A percentile compares a stretch with the other conserved stretches of the same genome.
phyloP scores from a whole-genome alignment of 2,797 vertebrate genomes.

The Intellagama lesueurii region DNA sequence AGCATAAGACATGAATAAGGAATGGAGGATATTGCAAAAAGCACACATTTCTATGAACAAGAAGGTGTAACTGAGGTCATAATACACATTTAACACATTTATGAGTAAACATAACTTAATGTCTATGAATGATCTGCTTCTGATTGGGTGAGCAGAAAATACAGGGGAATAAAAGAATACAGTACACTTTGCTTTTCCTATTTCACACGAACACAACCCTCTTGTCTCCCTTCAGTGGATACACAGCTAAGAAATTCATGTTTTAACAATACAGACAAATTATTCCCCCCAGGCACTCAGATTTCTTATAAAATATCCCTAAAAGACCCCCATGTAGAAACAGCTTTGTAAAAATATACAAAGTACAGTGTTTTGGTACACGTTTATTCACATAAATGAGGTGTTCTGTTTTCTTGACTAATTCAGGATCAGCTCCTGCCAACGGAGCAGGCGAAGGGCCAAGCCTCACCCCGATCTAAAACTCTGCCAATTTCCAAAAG shows the following conservation, averaged over 20 bases:
- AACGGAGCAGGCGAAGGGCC: accelerated
- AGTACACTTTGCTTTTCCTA: accelerated
- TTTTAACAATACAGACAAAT: neutral
- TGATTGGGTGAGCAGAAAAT: neutral
- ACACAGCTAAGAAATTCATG: neutral
- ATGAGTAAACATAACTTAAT: neutral
- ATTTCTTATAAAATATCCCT: constrained; percentile 32
- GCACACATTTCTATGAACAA: neutral
- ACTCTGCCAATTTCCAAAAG: neutral
- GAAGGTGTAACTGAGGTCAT: neutral
- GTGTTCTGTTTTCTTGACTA: constrained; percentile 51
- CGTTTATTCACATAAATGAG: constrained; percentile 32
- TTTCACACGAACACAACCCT: constrained; percentile 13
- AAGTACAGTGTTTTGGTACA: neutral
- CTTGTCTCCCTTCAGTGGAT: neutral
- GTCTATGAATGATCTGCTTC: neutral
- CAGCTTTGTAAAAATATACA: constrained; percentile 57
- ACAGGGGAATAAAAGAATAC: neutral
- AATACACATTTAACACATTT: constrained; percentile 27
- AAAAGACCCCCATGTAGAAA: constrained; percentile 15
- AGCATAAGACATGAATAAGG: constrained; percentile 3
- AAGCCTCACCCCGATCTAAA: neutral
- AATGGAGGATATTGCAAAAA: neutral
- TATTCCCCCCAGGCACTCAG: neutral
- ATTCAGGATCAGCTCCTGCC: constrained; percentile 45